phyloP scores from a whole-genome alignment of 2,797 vertebrate species.

The Spea hammondii region DNA sequence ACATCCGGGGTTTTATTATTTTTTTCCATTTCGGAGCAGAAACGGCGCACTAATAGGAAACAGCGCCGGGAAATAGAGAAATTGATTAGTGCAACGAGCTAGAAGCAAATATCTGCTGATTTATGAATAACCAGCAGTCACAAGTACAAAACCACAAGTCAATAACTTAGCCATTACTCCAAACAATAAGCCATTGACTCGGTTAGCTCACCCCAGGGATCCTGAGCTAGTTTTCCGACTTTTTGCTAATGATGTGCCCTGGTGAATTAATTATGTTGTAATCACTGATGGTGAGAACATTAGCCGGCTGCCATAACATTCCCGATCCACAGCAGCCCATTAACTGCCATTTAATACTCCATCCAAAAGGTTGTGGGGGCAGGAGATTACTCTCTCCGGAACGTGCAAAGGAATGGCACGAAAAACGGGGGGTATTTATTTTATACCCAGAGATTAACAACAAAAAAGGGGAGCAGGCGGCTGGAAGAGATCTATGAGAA shows the following conservation, averaged over 20 bases:
- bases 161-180: constrained; percentile 53
- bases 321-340: constrained; percentile 46
- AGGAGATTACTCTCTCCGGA: constrained; percentile 24
- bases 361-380: constrained; percentile 51
- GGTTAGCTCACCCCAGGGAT: constrained; percentile 50
- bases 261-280: constrained; percentile 53
- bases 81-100: constrained; percentile 41
- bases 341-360: constrained; percentile 52
- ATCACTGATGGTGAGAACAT: constrained; percentile 53
- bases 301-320: constrained; percentile 53
- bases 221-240: constrained; percentile 51
- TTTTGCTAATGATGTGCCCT: constrained; percentile 54
- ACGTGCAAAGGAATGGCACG: constrained; percentile 12
- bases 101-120: constrained; percentile 46
- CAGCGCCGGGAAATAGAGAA: constrained; percentile 19
- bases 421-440: constrained; percentile 15
- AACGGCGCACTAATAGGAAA: constrained; percentile 27
- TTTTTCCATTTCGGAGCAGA: background rate
- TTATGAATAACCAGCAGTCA: constrained; percentile 50
- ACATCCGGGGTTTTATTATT: background rate
- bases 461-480: background rate
- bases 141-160: constrained; percentile 51
- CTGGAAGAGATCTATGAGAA: too few relatives aligned
- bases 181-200: constrained; percentile 52
- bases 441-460: background rate